These are phyloP conservation scores for Colistium nudipinnis DNA, from an alignment of 2,113 vertebrate genomes.

Conservation along the genomic window DNA sequence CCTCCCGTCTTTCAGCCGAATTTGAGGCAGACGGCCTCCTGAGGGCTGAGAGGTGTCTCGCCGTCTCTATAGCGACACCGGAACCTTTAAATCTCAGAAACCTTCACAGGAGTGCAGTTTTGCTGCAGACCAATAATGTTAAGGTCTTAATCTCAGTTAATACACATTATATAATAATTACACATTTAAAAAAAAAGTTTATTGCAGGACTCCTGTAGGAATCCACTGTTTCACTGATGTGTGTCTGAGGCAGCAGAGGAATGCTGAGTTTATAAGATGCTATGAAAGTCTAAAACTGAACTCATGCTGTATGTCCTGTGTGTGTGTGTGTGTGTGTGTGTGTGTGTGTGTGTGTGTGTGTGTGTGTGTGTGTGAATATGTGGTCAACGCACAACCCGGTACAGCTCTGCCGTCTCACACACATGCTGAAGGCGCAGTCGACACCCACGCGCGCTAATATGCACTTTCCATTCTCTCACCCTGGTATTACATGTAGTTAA, in stretches of 20 bases:
- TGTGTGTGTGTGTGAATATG: conserved; percentile 39
- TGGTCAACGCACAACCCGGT: not conserved
- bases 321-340: conserved; percentile 38
- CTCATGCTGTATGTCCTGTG: not conserved
- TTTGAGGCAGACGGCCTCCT: conserved; percentile 15
- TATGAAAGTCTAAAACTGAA: conserved; percentile 20
- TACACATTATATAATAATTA: not conserved
- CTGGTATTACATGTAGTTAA: conserved; percentile 31
- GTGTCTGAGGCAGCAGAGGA: not conserved
- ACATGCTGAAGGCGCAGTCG: conserved; percentile 5
- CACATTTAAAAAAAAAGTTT: conserved; percentile 3
- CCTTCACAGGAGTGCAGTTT: not conserved
- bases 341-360: conserved; percentile 29
- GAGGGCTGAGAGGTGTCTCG: conserved; percentile 9
- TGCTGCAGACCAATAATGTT: not conserved
- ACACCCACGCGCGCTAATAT: conserved; percentile 21
- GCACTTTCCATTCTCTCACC: conserved; percentile 66
- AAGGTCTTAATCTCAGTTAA: not conserved
- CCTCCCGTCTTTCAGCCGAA: not conserved
- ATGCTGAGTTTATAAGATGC: conserved; percentile 8
- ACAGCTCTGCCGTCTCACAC: not conserved
- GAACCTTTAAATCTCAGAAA: not conserved
- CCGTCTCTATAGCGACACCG: not conserved
- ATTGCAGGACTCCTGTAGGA: not conserved
- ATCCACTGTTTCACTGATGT: not conserved